Evolutionary conservation across 2,113 vertebrate genomes (phyloP).

Genomic region (Calidris pugnax): DNA sequence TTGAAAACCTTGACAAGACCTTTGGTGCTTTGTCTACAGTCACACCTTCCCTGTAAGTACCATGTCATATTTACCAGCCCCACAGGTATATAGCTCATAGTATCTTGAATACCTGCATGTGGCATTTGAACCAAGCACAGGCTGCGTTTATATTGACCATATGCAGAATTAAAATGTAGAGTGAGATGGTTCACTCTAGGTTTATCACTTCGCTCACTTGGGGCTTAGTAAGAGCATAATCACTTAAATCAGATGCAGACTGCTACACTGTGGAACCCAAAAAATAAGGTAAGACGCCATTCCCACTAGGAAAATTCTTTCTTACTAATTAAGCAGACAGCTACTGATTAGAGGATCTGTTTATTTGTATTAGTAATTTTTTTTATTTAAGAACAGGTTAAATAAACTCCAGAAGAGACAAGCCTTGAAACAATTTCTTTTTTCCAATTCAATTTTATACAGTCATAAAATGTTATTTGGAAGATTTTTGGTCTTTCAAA

Average conservation of each 20-base stretch:
- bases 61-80: neutral
- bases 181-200: neutral
- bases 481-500: neutral
- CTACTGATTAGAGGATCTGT: neutral
- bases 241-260: neutral
- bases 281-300: neutral
- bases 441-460: neutral
- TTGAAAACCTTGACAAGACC: neutral
- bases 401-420: neutral
- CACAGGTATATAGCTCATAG: neutral
- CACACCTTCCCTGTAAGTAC: neutral
- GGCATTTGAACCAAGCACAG: neutral
- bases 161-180: neutral
- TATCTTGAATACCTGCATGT: neutral
- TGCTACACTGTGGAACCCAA: neutral
- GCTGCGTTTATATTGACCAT: neutral
- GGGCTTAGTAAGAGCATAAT: neutral
- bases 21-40: neutral
- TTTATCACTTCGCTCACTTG: neutral
- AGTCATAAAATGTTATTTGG: neutral
- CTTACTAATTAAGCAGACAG: neutral
- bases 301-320: neutral
- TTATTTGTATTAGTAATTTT: neutral
- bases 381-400: neutral
- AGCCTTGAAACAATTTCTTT: neutral